phyloP scores from a whole-genome alignment of 2,888 invertebrate species.

The Eilema sororculum region DNA sequence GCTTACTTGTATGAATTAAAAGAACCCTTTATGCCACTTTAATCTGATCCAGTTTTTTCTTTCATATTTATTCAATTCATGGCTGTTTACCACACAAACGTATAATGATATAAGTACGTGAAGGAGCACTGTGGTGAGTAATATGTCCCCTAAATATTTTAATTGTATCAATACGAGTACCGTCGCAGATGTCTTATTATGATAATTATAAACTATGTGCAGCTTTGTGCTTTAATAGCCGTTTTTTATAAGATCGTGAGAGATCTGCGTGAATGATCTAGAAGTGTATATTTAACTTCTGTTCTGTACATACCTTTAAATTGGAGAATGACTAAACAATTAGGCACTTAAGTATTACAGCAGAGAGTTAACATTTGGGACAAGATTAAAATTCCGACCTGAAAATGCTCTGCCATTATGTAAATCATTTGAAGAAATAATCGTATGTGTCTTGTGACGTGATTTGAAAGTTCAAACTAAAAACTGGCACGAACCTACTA shows the following conservation, averaged over 20 bases:
- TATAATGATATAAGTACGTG: slow-evolving; percentile 46
- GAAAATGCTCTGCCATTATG: no score
- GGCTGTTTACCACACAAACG: slow-evolving; percentile 73
- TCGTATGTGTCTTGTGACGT: no score
- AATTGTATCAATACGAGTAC: slow-evolving; percentile 61
- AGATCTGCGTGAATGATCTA: neutral
- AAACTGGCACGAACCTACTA: no score
- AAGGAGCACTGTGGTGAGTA: slow-evolving; percentile 59
- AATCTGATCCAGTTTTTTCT: slow-evolving; percentile 75
- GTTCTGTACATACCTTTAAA: no score
- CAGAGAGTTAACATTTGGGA: no score
- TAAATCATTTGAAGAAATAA: no score
- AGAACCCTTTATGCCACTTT: slow-evolving; percentile 67
- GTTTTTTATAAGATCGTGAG: slow-evolving; percentile 27
- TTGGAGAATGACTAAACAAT: no score
- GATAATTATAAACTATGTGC: slow-evolving; percentile 38
- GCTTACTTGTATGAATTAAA: slow-evolving; percentile 46
- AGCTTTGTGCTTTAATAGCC: slow-evolving; percentile 52
- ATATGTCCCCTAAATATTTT: slow-evolving; percentile 68
- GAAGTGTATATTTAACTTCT: no score
- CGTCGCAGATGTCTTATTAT: slow-evolving; percentile 67
- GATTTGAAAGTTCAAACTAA: no score
- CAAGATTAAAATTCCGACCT: no score
- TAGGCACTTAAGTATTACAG: no score
- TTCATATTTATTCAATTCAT: slow-evolving; percentile 65